Evolutionary conservation across 2,113 vertebrate genomes (phyloP).

Genomic region (Notarius quadriscutis): DNA sequence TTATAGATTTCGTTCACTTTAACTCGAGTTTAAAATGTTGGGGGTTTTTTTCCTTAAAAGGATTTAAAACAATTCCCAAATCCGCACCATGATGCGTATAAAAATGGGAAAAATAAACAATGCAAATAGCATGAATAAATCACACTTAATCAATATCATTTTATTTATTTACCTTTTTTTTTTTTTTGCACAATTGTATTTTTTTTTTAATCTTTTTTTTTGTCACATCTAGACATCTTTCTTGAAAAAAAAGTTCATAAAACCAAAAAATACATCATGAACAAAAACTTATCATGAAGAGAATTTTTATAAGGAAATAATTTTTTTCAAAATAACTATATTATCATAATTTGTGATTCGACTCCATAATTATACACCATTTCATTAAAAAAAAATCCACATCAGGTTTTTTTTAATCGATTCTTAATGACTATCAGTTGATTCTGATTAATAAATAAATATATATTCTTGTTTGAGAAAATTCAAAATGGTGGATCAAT

Average conservation of each 20-base stretch:
- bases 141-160: neutral
- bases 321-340: neutral
- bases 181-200: neutral
- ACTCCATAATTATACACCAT: neutral
- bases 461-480: neutral
- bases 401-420: too few relatives aligned
- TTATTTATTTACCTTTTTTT: neutral
- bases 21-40: neutral
- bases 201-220: neutral
- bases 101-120: neutral
- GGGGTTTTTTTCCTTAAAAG: neutral
- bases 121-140: neutral
- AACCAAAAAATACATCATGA: neutral
- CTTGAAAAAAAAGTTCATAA: too few relatives aligned
- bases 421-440: neutral
- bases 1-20: neutral
- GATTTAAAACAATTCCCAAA: neutral
- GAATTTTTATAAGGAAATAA: neutral
- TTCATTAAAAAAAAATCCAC: too few relatives aligned
- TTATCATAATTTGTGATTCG: neutral
- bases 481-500: neutral
- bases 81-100: neutral
- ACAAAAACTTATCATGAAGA: neutral
- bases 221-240: too few relatives aligned
- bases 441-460: neutral